Percentiles rank a stretch among this genome's conserved stretches.
These are phyloP conservation scores for Scatophagus argus DNA, from an alignment of 2,113 vertebrate species.

Conservation along the genomic window DNA sequence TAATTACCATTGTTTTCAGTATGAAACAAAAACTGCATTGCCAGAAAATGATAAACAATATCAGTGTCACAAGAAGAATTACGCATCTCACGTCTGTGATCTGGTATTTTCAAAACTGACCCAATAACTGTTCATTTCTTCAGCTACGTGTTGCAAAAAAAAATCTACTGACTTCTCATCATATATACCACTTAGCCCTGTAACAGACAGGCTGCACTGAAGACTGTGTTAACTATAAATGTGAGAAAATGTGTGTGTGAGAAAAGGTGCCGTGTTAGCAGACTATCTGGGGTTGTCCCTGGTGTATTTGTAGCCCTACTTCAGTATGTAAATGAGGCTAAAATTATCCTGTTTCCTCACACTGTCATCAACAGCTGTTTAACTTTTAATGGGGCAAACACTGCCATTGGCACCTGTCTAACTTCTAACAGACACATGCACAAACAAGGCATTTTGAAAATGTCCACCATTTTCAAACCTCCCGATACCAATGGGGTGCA, in stretches of 20 bases:
- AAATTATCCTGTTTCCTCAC: constrained; percentile 41
- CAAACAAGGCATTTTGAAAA: background rate
- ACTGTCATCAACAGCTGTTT: constrained; percentile 57
- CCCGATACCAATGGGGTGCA: background rate
- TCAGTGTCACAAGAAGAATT: background rate
- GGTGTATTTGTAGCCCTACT: constrained; percentile 41
- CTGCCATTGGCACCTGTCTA: constrained; percentile 52
- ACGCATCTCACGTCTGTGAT: background rate
- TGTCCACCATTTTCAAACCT: background rate
- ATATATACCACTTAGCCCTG: background rate
- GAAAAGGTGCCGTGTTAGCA: background rate
- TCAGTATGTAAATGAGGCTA: constrained; percentile 41
- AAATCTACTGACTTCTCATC: background rate
- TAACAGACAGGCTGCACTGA: background rate
- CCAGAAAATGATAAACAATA: background rate
- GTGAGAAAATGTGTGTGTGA: background rate
- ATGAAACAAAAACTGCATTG: background rate
- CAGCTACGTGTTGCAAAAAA: background rate
- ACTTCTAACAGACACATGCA: background rate
- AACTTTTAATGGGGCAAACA: constrained; percentile 8
- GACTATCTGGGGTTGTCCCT: constrained; percentile 5
- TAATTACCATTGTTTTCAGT: background rate
- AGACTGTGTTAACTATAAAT: background rate
- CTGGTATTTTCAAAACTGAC: background rate
- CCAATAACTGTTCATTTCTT: background rate